Evolutionary conservation across 2,888 invertebrate genomes (phyloP).

Genomic region (Pheosia gnoma): DNA sequence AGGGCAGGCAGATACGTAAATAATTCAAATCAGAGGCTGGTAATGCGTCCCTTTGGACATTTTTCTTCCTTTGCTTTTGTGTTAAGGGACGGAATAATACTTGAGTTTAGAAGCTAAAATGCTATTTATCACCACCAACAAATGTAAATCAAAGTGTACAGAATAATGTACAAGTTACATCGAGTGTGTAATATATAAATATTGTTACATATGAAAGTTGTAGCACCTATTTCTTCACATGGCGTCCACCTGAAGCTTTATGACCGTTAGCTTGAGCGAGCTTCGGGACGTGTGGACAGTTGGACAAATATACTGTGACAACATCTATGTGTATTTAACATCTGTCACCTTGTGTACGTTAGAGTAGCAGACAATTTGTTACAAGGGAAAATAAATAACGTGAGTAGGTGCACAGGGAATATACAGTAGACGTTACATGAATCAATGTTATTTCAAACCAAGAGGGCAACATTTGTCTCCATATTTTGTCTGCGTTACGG

Average conservation of each 20-base stretch:
- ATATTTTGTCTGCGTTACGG: background rate
- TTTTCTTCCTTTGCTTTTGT: too few relatives aligned
- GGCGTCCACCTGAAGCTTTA: too few relatives aligned
- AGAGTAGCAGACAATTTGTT: background rate
- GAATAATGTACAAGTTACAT: too few relatives aligned
- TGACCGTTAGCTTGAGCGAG: background rate
- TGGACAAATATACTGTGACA: background rate
- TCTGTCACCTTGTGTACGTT: background rate
- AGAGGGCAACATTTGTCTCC: background rate
- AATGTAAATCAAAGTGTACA: too few relatives aligned
- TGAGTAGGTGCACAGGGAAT: too few relatives aligned
- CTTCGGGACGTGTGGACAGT: background rate
- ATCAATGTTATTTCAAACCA: background rate
- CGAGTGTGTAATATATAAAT: too few relatives aligned
- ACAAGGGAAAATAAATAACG: background rate
- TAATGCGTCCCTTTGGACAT: too few relatives aligned
- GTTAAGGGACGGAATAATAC: too few relatives aligned
- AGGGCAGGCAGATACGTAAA: constrained; percentile 14
- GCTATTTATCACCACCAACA: too few relatives aligned
- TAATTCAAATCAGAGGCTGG: background rate
- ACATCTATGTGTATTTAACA: background rate
- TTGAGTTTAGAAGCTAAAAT: too few relatives aligned
- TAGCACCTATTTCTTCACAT: background rate
- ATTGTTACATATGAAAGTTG: background rate
- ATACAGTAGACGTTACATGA: background rate